Evolutionary conservation across 2,113 vertebrate species (phyloP).

Genomic region (Zeus faber): DNA sequence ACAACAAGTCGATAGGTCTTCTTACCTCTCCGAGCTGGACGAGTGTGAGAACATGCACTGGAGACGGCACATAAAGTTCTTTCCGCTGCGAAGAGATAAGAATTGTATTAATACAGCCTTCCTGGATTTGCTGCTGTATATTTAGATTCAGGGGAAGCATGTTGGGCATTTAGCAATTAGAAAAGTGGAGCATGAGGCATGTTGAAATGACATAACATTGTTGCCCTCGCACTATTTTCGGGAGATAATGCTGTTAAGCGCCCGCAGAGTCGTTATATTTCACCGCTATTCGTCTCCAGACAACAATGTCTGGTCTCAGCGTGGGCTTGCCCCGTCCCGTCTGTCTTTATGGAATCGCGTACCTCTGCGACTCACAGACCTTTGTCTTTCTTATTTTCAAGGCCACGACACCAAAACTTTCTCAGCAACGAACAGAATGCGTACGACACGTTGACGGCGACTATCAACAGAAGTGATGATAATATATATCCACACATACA

Average conservation of each 20-base stretch:
- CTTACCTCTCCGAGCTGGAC: constrained; percentile 71
- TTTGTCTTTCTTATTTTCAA: background rate
- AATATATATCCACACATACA: background rate
- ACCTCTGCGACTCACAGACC: no score
- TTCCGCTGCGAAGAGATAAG: constrained; percentile 68
- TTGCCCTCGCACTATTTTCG: constrained; percentile 15
- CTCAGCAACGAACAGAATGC: background rate
- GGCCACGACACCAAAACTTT: background rate
- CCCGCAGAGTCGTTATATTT: background rate
- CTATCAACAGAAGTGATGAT: background rate
- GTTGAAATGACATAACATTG: constrained; percentile 5
- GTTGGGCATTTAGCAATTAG: constrained; percentile 56
- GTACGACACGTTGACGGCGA: no score
- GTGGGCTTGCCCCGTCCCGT: background rate
- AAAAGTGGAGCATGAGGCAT: constrained; percentile 29
- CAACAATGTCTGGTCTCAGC: background rate
- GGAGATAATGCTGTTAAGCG: constrained; percentile 9
- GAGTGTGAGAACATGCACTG: constrained; percentile 76
- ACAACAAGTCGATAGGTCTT: constrained; percentile 43
- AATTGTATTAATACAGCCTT: constrained; percentile 36
- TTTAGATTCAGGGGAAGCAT: constrained; percentile 64
- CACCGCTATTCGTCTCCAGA: background rate
- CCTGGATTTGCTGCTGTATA: constrained; percentile 47
- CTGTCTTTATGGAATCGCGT: background rate
- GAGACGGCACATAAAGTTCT: constrained; percentile 77